These are phyloP conservation scores for Toxotes chatareus DNA, from an alignment of 2,113 vertebrate genomes.

Conservation along the genomic window DNA sequence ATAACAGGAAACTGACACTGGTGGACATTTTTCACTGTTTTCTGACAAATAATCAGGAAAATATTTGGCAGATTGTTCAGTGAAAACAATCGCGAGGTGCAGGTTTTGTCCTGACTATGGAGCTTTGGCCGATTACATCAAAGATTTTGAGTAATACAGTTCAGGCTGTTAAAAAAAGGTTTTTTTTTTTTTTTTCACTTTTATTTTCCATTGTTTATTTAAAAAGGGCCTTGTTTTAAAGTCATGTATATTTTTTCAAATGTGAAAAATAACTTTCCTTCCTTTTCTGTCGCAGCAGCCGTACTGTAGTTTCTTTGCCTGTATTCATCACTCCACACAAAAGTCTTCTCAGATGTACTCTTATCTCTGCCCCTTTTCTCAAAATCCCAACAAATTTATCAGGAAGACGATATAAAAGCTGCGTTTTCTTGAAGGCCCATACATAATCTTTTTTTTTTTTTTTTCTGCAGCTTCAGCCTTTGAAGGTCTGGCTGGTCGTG, in stretches of 20 bases:
- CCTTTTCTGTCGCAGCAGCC: neutral
- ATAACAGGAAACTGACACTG: too few species aligned
- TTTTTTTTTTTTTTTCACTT: too few species aligned
- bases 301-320: slow-evolving; percentile 32
- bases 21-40: too few species aligned
- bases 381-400: slow-evolving; percentile 31
- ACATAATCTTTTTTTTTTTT: slow-evolving; percentile 16
- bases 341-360: slow-evolving; percentile 1
- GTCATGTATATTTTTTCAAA: neutral
- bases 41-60: too few species aligned
- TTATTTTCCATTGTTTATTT: too few species aligned
- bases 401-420: slow-evolving; percentile 38
- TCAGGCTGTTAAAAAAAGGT: too few species aligned
- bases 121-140: too few species aligned
- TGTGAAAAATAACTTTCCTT: neutral
- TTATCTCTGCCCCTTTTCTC: slow-evolving; percentile 33
- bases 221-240: too few species aligned
- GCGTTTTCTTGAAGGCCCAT: slow-evolving; percentile 75
- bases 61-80: too few species aligned
- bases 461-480: slow-evolving; percentile 68
- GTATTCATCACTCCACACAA: neutral
- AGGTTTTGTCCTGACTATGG: too few species aligned
- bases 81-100: too few species aligned
- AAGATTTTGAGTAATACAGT: too few species aligned
- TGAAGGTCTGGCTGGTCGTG: slow-evolving; percentile 86